A percentile compares a stretch with the other conserved stretches of the same genome.
Conservation (phyloP, 2,113 vertebrate species). For the Sporophila hypoxantha region DNA sequence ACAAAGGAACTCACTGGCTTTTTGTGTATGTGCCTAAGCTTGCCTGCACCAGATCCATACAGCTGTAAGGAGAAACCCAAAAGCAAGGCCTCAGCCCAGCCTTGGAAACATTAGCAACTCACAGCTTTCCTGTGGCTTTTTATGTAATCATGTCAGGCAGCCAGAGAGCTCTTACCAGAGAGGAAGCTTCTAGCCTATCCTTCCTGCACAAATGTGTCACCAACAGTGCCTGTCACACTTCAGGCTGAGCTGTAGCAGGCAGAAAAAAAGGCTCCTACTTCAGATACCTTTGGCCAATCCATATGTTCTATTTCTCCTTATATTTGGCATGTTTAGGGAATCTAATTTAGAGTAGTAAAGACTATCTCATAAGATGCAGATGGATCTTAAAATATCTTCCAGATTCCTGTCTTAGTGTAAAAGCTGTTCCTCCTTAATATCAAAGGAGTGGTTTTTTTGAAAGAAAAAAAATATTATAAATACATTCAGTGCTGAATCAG, state of each 20-base stretch:
- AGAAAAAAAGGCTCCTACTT: background rate
- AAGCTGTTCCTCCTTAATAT: background rate
- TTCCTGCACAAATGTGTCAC: background rate
- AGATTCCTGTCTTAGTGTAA: conserved; percentile 4
- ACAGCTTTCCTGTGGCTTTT: background rate
- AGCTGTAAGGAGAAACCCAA: background rate
- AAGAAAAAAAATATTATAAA: background rate
- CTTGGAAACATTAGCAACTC: background rate
- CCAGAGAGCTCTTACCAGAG: background rate
- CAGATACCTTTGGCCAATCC: background rate
- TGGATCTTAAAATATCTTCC: conserved; percentile 32
- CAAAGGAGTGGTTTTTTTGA: background rate
- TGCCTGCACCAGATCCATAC: background rate
- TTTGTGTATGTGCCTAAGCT: background rate
- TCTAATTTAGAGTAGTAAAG: conserved; percentile 29
- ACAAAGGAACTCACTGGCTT: background rate
- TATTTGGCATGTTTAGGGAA: conserved; percentile 8
- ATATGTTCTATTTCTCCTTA: conserved; percentile 2
- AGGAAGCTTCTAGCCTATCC: background rate
- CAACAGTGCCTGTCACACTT: background rate
- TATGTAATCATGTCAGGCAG: background rate
- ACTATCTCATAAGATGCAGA: conserved; percentile 19
- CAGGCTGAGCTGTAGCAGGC: background rate
- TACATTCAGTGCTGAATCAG: conserved; percentile 26
- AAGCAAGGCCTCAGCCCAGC: background rate